phyloP scores from a whole-genome alignment of 2,888 invertebrate genomes.

The Epistrophe eligans region DNA sequence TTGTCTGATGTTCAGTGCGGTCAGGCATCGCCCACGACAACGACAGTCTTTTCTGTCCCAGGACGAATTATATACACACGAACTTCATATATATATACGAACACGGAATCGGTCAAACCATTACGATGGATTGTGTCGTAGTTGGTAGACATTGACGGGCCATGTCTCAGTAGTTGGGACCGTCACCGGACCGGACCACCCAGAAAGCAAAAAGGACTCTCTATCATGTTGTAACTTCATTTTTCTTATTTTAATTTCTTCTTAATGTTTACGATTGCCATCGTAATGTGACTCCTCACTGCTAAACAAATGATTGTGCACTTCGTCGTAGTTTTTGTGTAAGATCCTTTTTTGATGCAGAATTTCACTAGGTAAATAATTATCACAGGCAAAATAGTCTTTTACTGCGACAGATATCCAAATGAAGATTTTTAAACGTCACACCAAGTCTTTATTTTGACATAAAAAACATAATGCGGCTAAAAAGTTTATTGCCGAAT shows the following conservation, averaged over 20 bases:
- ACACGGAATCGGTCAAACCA: constrained; percentile 43
- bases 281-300: constrained; percentile 73
- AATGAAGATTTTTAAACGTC: too few relatives aligned
- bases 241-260: constrained; percentile 71
- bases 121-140: constrained; percentile 41
- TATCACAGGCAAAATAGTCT: too few relatives aligned
- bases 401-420: too few relatives aligned
- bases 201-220: constrained; percentile 69
- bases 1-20: constrained; percentile 54
- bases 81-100: too few relatives aligned
- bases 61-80: constrained; percentile 11
- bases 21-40: constrained; percentile 50
- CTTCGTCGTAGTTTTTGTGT: constrained; percentile 59
- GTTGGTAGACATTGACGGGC: constrained; percentile 51
- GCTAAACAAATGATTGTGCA: constrained; percentile 76
- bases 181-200: constrained; percentile 46
- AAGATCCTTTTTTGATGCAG: constrained; percentile 22
- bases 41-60: neutral
- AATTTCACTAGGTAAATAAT: constrained; percentile 21
- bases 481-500: too few relatives aligned
- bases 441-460: too few relatives aligned
- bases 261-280: constrained; percentile 75
- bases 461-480: too few relatives aligned
- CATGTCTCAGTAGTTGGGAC: neutral
- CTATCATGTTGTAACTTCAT: constrained; percentile 74